Evolutionary conservation across 53 echinoderm and acorn worm genomes (phyloP).

Genomic region (Hippasteria phrygiana): DNA sequence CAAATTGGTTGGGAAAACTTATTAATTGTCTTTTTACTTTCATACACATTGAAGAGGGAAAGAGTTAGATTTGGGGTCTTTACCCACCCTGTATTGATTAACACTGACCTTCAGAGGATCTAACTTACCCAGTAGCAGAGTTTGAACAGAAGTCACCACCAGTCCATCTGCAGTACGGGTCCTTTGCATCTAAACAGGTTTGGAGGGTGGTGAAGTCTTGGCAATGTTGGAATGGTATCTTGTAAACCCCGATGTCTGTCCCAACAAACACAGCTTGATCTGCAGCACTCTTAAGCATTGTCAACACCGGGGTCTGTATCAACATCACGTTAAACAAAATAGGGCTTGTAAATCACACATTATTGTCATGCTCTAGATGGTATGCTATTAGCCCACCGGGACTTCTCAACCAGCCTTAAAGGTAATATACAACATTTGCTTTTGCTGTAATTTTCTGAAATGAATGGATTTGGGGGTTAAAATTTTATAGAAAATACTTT

Average conservation of each 20-base stretch:
- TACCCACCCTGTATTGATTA: neutral
- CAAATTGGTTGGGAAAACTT: too few species aligned
- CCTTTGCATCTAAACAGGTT: neutral
- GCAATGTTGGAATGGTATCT: slow-evolving; percentile 50
- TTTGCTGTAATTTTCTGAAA: too few species aligned
- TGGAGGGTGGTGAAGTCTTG: neutral
- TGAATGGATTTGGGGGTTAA: too few species aligned
- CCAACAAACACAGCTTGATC: slow-evolving; percentile 48
- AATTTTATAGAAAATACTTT: too few species aligned
- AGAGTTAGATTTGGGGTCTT: too few species aligned
- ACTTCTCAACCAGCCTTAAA: too few species aligned
- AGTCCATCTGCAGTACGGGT: slow-evolving; percentile 38
- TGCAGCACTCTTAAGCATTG: slow-evolving; percentile 24
- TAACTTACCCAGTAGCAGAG: neutral
- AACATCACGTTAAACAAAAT: too few species aligned
- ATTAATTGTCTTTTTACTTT: too few species aligned
- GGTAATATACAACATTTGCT: too few species aligned
- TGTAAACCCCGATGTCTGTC: slow-evolving; percentile 39
- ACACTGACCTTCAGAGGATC: neutral
- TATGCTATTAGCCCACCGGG: neutral
- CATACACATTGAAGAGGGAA: too few species aligned
- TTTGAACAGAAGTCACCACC: neutral
- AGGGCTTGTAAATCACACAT: too few species aligned
- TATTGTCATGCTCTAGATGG: neutral
- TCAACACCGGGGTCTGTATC: slow-evolving; percentile 35